Evolutionary conservation across 1,140 invertebrate genomes (phyloP).

Genomic region (Danaus melanippus): DNA sequence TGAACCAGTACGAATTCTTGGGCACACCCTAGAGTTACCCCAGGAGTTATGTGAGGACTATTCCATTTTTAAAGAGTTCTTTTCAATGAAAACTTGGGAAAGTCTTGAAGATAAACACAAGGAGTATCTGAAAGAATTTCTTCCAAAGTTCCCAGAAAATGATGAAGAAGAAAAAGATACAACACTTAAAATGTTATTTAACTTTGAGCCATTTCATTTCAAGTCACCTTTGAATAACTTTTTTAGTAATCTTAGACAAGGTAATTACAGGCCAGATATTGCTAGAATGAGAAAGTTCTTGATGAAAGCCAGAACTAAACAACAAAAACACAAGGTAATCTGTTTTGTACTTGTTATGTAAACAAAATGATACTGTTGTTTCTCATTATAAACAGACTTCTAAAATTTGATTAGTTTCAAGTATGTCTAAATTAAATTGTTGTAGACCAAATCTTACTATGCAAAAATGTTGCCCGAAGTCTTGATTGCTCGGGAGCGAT

Average conservation of each 20-base stretch:
- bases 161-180: conserved; percentile 78
- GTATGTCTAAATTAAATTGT: conserved; percentile 9
- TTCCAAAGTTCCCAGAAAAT: conserved; percentile 79
- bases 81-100: conserved; percentile 77
- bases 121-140: conserved; percentile 75
- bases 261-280: conserved; percentile 77
- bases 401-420: too few species aligned
- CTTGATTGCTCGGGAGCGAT: conserved; percentile 53
- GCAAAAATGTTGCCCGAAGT: conserved; percentile 62
- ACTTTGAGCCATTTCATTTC: conserved; percentile 80
- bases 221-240: conserved; percentile 80
- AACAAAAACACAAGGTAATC: conserved; percentile 60
- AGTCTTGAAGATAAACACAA: conserved; percentile 75
- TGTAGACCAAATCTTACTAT: conserved; percentile 62
- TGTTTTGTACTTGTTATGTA: conserved; percentile 8
- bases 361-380: not conserved
- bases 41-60: conserved; percentile 76
- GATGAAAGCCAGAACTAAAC: conserved; percentile 57
- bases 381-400: not conserved
- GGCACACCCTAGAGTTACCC: conserved; percentile 72
- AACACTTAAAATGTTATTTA: conserved; percentile 78
- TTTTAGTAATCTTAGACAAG: conserved; percentile 78
- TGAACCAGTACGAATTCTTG: conserved; percentile 68
- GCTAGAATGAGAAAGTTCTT: conserved; percentile 72
- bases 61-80: conserved; percentile 77